A percentile compares a stretch with the other conserved stretches of the same genome.
These are phyloP conservation scores for Mastomys coucha DNA, from an alignment of 2,113 vertebrate species.

Conservation along the genomic window DNA sequence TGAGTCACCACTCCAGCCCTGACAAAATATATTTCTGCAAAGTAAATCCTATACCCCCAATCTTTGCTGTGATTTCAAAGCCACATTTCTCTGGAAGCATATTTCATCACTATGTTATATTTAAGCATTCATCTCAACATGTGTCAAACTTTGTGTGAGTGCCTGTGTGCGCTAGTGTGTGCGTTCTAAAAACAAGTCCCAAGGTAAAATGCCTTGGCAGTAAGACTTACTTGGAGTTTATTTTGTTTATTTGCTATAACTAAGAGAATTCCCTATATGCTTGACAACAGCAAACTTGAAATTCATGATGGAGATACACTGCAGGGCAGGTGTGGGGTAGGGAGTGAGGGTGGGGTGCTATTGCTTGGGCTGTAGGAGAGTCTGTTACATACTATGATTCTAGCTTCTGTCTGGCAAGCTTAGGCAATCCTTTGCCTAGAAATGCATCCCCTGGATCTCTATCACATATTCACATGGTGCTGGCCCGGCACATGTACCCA, in stretches of 20 bases:
- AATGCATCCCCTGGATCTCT: neutral
- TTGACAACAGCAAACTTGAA: neutral
- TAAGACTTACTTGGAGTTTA: neutral
- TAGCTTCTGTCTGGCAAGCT: neutral
- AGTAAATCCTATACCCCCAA: neutral
- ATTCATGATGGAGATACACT: neutral
- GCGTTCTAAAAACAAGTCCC: neutral
- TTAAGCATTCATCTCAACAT: neutral
- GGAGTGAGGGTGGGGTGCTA: neutral
- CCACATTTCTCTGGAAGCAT: neutral
- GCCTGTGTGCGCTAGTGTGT: neutral
- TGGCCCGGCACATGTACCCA: neutral
- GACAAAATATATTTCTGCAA: constrained; percentile 13
- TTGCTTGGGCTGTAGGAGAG: neutral
- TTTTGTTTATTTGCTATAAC: neutral
- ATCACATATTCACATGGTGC: neutral
- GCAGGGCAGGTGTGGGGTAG: neutral
- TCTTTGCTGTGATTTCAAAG: neutral
- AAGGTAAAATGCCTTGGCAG: neutral
- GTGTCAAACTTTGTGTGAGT: neutral
- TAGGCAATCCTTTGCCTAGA: neutral
- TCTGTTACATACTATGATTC: neutral
- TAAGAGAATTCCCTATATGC: neutral
- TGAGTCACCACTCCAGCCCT: neutral
- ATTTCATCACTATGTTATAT: neutral